Evolutionary conservation across 2,888 invertebrate species (phyloP), one percentile per base, ranked within the genome.

Genomic region (Eristalinus sepulchralis): DNA sequence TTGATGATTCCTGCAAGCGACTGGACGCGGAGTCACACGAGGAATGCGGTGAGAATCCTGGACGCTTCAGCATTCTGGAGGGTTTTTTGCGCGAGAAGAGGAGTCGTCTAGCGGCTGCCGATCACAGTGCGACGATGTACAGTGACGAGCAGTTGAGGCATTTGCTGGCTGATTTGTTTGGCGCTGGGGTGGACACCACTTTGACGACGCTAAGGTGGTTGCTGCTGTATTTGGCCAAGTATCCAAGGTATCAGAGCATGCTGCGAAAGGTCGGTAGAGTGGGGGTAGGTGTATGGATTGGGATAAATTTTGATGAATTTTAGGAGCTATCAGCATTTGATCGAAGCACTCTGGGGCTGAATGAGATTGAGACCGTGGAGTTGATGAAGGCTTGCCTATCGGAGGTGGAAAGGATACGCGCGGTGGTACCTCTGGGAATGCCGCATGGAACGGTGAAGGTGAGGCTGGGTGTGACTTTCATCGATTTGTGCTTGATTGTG

Each of bases 171-270:
- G 98, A 98, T 92, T 93, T 97, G 90, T 97, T 97, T 90, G 97
- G 97, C 0, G 97, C 97, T 13, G 97, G 97, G 4, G 94, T 97
- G 68, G 98, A 98, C 89, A 97, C 98, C 0, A 96, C 97, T 0
- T 92, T 96, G 76, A 95, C 96, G 0, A 96, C 97, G 0, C 90
- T 97, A 34, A 94, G 96, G 34, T 98, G 98, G 98, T 95, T 96
- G 89, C 91, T 97, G 17, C 93, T 97, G 20, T 96, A 95, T 88
- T 94, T 98, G 94, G 96, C 97, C 0, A 92, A 94, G 55, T 91
- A 96, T 92, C 95, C 94, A 1, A 93, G 94, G 0, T 94, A 93
- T 36, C 94, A 97, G 94, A 93, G 94, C 80, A 88, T 89, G 8
- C 76, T 92, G n/a, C 89, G 90, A 79, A 55, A 67, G 77, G 91